Evolutionary conservation across 2,888 invertebrate species (phyloP), one percentile per base, ranked within the genome.

Genomic region (Azorinus chamasolen): DNA sequence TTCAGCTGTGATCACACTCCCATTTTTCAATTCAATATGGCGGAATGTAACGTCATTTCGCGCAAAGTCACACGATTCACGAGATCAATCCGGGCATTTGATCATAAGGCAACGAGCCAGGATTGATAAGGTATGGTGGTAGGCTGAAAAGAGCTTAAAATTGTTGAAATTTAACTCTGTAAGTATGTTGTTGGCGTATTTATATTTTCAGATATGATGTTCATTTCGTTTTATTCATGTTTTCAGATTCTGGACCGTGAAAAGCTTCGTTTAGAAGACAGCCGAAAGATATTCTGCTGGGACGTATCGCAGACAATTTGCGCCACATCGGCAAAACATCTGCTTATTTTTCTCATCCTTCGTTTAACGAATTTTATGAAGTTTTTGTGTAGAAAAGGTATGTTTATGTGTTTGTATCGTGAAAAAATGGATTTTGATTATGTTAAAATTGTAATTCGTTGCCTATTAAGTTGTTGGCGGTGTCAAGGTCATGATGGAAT

Each of bases 311-410:
- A 48, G 50, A 22, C 59, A 62, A 51, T 46, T 70, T 68, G 80
- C 83, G 81, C 81, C 81, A 77, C 68, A 77, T 74, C 74, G 77
- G 78, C 83, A 71, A 68, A 32, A 61, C 50, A 72, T 68, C 54
- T 59, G 71, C 69, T 75, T 70, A 45, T 66, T 72, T 55, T 68
- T 63, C 32, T 58, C 68, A 61, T 50, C 37, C 65, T 58, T 73
- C 72, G 68, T 73, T 84, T 81, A 85, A 78, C 86, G 85, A 85
- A 86, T 89, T 78, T 88, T 90, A 91, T 91, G 91, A 90, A 88
- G 89, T 87, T 89, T 86, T 87, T 83, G 87, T 69, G 83, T 84
- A 76, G 74, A 79, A 82, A 89, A 88, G 88, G 91, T 91, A 80
- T 83, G 88, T 81, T 48, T 1, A 39, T 20, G 24, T 18, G 4